These are phyloP conservation scores for Numenius arquata DNA, from an alignment of 2,113 vertebrate genomes.

Conservation along the genomic window DNA sequence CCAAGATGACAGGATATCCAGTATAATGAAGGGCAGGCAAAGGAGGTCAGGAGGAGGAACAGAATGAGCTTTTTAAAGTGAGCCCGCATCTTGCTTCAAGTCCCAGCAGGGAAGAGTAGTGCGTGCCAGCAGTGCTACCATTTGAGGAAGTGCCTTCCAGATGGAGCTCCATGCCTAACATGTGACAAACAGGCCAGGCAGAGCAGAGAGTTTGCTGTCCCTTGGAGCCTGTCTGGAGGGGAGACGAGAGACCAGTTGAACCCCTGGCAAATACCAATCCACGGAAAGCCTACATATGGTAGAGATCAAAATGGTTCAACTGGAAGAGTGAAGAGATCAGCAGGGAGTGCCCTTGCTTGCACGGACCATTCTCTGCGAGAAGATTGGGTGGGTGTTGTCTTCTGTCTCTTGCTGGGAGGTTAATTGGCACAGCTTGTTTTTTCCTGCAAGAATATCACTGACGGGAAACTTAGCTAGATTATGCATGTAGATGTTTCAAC, in stretches of 20 bases:
- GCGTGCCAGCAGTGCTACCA: neutral
- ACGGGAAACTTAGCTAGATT: neutral
- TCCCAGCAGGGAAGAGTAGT: neutral
- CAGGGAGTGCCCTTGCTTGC: neutral
- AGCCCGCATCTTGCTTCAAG: neutral
- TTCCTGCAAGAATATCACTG: neutral
- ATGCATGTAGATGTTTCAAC: neutral
- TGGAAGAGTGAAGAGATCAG: neutral
- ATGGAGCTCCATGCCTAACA: neutral
- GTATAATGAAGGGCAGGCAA: neutral
- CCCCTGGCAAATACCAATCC: neutral
- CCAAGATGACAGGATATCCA: neutral
- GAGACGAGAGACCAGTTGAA: neutral
- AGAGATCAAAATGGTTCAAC: neutral
- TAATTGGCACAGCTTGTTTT: neutral
- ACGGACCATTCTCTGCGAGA: neutral
- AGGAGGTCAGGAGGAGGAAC: neutral
- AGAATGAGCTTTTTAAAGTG: neutral
- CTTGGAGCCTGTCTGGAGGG: neutral
- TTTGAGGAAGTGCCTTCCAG: neutral
- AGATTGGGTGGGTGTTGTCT: neutral
- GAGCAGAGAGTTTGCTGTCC: neutral
- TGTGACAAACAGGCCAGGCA: neutral
- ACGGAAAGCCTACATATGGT: neutral
- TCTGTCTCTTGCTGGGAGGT: neutral